Evolutionary conservation across 2,888 invertebrate genomes (phyloP).

Genomic region (Ochlodes sylvanus): DNA sequence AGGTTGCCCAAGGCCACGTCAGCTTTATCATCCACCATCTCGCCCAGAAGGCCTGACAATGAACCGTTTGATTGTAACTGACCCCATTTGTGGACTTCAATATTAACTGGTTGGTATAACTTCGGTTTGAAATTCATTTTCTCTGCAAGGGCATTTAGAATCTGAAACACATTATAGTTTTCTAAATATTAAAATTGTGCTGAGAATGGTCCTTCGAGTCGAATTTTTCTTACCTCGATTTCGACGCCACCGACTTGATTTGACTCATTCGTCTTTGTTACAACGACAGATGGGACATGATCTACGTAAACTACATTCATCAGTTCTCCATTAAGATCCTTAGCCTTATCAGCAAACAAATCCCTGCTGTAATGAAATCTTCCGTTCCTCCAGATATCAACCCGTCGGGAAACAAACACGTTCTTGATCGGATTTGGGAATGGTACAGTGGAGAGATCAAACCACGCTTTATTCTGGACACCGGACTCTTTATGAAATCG

Average conservation of each 20-base stretch:
- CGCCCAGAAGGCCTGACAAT: slow-evolving; percentile 89
- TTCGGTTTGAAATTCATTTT: slow-evolving; percentile 89
- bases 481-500: slow-evolving; percentile 77
- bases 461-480: slow-evolving; percentile 81
- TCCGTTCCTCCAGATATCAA: slow-evolving; percentile 88
- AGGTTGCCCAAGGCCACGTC: slow-evolving; percentile 92
- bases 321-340: slow-evolving; percentile 84
- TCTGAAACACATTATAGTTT: slow-evolving; percentile 72
- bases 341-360: slow-evolving; percentile 86
- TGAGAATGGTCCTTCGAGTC: slow-evolving; percentile 40
- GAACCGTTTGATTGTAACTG: slow-evolving; percentile 86
- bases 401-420: slow-evolving; percentile 85
- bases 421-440: slow-evolving; percentile 87
- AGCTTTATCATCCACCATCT: slow-evolving; percentile 88
- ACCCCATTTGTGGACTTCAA: slow-evolving; percentile 89
- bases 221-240: slow-evolving; percentile 84
- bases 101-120: slow-evolving; percentile 87
- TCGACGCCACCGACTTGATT: slow-evolving; percentile 86
- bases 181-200: background rate
- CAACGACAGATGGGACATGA: slow-evolving; percentile 88
- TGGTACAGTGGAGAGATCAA: slow-evolving; percentile 89
- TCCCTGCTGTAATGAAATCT: slow-evolving; percentile 82
- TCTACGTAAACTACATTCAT: slow-evolving; percentile 87
- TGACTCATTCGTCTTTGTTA: slow-evolving; percentile 65
- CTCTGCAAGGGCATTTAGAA: slow-evolving; percentile 87